Evolutionary conservation across 2,888 invertebrate species (phyloP), one percentile per base, ranked within the genome.

Genomic region (Mesochorus sp.): DNA sequence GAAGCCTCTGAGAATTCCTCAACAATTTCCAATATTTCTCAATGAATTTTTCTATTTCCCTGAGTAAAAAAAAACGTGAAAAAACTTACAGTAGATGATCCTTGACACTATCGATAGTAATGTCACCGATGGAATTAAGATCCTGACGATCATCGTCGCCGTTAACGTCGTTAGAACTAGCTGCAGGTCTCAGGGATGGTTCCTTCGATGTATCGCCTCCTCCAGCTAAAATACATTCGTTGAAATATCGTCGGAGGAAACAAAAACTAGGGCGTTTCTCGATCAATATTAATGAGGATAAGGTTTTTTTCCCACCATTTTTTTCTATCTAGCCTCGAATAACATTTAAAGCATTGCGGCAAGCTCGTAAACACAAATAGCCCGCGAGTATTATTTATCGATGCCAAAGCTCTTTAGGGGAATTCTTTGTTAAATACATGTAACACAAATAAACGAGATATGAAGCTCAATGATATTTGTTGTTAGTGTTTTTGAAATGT

Each of bases 81-180:
- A 61, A n/a, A 4, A 88, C 89, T 89, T 87, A 91, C 91, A 91
- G 90, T 76, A 96, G 93, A 92, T 98, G 97, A 92, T 97, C 97
- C 82, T 96, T 95, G 59, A 98, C 97, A 28, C 97, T 98, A 93
- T 98, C 98, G 81, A 98, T 96, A 2, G 98, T 98, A 89, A 98
- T 97, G 91, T 98, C 98, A 12, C 95, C 97, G 77, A 94, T 93
- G 42, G 94, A 94, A 85, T 94, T 94, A 67, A 89, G 83, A 83
- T 92, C 92, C 85, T 92, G 92, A 80, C 91, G 91, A 82, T 92
- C 92, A 28, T 91, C 91, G 6, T 91, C 92, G 34, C 93, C 92
- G 74, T 92, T 92, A 37, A 92, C 91, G 39, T 90, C 90, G 51
- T 80, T 88, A 53, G 86, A 84, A 62, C 91, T 91, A 1, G 85